Percentiles rank a stretch among this genome's conserved stretches.
Conservation (phyloP, 2,797 vertebrate species). For the Sebastes hubbsi region DNA sequence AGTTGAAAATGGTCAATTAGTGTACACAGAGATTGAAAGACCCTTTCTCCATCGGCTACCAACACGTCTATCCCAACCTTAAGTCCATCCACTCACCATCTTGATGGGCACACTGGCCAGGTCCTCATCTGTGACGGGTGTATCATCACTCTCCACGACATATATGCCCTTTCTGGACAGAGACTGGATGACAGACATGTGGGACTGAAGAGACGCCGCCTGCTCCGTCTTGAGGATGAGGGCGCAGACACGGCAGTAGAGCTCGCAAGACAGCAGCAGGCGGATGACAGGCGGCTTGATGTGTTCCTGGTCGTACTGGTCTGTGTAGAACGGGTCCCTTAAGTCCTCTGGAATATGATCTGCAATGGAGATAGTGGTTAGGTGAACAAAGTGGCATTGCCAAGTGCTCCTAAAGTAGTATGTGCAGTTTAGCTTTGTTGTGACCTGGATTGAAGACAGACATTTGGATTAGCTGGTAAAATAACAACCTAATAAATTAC, state of each 20-base stretch:
- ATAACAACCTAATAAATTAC: not conserved
- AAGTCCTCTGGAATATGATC: conserved; percentile 97
- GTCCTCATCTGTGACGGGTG: conserved; percentile 90
- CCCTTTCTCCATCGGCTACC: not conserved
- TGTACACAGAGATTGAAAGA: not conserved
- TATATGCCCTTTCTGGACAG: conserved; percentile 97
- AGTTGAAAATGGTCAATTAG: not conserved
- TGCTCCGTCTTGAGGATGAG: conserved; percentile 97
- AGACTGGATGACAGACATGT: conserved; percentile 93
- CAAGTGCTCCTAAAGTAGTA: not conserved
- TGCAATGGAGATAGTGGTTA: conserved; percentile 61
- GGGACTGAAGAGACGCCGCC: conserved; percentile 91
- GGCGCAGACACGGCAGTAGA: conserved; percentile 96
- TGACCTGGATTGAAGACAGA: not conserved
- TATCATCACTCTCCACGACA: conserved; percentile 95
- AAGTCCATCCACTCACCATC: conserved; percentile 87
- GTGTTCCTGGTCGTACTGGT: conserved; percentile 98
- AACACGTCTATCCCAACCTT: not conserved
- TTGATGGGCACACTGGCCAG: conserved; percentile 92
- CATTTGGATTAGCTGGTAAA: not conserved
- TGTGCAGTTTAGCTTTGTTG: not conserved
- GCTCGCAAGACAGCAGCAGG: conserved; percentile 93
- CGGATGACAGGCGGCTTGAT: conserved; percentile 95
- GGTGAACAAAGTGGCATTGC: not conserved
- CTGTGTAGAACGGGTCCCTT: conserved; percentile 95